Conservation (phyloP, 2,113 vertebrate genomes). For the Ptychochromis oligacanthus region DNA sequence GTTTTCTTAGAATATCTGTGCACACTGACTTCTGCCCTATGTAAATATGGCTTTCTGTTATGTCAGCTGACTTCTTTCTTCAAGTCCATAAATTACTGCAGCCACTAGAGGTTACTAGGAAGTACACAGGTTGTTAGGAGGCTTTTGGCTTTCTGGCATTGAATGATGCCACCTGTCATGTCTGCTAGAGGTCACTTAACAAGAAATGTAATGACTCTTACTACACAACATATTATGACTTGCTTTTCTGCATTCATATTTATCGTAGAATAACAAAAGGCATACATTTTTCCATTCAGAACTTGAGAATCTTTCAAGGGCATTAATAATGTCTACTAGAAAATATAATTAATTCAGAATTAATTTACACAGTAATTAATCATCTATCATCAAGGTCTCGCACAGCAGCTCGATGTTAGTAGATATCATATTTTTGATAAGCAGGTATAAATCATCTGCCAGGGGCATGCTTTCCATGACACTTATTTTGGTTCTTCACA, state of each 20-base stretch:
- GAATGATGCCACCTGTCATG: background rate
- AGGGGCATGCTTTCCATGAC: constrained; percentile 36
- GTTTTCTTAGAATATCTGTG: background rate
- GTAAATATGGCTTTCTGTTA: background rate
- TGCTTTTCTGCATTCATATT: background rate
- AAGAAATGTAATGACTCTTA: constrained; percentile 1
- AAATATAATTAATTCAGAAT: constrained; percentile 62
- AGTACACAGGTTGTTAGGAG: background rate
- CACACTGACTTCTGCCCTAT: background rate
- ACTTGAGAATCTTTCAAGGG: constrained; percentile 22
- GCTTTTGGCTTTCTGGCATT: background rate
- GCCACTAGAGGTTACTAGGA: background rate
- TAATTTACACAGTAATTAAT: constrained; percentile 65
- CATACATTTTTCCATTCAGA: background rate
- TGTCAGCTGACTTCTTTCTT: background rate
- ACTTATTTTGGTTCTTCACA: constrained; percentile 50
- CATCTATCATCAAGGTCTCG: constrained; percentile 55
- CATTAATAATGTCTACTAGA: constrained; percentile 41
- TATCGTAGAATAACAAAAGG: constrained; percentile 13
- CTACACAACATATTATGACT: background rate
- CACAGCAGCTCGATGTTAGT: constrained; percentile 19
- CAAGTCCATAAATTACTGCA: background rate
- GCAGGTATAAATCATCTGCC: constrained; percentile 61
- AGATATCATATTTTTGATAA: constrained; percentile 59
- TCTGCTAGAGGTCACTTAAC: background rate